phyloP scores from a whole-genome alignment of 2,888 invertebrate genomes.

The Melanophora roralis region DNA sequence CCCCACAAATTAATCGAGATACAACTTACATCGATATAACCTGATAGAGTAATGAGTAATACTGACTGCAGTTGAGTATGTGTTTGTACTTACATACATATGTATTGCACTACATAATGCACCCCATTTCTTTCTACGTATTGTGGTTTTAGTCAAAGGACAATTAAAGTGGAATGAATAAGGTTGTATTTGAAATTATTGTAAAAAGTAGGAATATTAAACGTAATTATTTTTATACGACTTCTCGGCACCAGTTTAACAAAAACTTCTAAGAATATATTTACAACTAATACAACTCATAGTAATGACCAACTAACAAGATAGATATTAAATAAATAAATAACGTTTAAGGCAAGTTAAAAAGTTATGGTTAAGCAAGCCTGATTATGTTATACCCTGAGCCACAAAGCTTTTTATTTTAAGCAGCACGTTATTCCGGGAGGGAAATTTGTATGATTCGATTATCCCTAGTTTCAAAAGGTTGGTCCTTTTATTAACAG shows the following conservation, averaged over 20 bases:
- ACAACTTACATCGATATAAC: neutral
- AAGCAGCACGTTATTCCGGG: too few species aligned
- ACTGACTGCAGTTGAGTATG: neutral
- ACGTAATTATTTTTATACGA: conserved; percentile 43
- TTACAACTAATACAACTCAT: neutral
- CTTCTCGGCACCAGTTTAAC: conserved; percentile 56
- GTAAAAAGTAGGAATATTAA: conserved; percentile 9
- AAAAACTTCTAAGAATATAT: neutral
- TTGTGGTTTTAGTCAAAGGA: neutral
- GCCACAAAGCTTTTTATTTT: too few species aligned
- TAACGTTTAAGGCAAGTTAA: too few species aligned
- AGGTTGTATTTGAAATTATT: neutral
- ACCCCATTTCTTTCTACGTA: neutral
- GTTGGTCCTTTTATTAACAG: too few species aligned
- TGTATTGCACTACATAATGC: neutral
- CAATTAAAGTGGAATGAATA: too few species aligned
- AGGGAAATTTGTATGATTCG: too few species aligned
- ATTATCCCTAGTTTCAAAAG: too few species aligned
- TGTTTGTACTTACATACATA: neutral
- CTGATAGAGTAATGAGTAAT: neutral
- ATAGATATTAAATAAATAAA: neutral
- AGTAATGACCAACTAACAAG: conserved; percentile 19
- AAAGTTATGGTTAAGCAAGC: too few species aligned
- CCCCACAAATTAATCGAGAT: conserved; percentile 11
- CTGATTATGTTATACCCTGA: too few species aligned